Evolutionary conservation across 2,888 invertebrate genomes (phyloP).

Genomic region (Tachina grossa): DNA sequence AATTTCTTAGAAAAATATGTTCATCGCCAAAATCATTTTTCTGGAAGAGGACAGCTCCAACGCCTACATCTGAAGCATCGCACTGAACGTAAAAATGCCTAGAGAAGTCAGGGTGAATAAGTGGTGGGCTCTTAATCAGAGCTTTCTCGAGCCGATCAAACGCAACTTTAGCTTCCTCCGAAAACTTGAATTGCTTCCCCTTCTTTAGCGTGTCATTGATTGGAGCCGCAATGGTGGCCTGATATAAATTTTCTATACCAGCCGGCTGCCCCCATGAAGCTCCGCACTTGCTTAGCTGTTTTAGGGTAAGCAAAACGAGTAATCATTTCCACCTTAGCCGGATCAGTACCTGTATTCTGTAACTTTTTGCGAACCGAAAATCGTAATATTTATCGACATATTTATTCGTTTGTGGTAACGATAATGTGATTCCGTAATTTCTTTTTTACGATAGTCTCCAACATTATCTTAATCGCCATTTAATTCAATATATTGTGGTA

Average conservation of each 20-base stretch:
- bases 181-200: constrained; percentile 3
- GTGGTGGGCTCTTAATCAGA: not conserved
- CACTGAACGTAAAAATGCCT: no score
- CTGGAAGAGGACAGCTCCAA: not conserved
- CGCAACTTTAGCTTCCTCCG: not conserved
- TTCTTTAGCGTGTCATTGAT: no score
- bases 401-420: no score
- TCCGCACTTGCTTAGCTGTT: not conserved
- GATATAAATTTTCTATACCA: not conserved
- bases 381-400: no score
- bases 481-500: no score
- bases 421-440: no score
- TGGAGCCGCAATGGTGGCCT: not conserved
- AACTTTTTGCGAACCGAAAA: no score
- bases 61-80: not conserved
- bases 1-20: no score
- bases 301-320: no score
- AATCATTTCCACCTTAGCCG: constrained; percentile 1
- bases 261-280: not conserved
- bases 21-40: not conserved
- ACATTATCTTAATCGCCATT: no score
- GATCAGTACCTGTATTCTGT: no score
- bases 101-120: not conserved
- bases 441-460: no score
- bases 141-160: not conserved